Percentiles rank a stretch among this genome's conserved stretches.
Evolutionary conservation across 2,113 vertebrate genomes (phyloP).

Genomic region (Caloenas nicobarica): DNA sequence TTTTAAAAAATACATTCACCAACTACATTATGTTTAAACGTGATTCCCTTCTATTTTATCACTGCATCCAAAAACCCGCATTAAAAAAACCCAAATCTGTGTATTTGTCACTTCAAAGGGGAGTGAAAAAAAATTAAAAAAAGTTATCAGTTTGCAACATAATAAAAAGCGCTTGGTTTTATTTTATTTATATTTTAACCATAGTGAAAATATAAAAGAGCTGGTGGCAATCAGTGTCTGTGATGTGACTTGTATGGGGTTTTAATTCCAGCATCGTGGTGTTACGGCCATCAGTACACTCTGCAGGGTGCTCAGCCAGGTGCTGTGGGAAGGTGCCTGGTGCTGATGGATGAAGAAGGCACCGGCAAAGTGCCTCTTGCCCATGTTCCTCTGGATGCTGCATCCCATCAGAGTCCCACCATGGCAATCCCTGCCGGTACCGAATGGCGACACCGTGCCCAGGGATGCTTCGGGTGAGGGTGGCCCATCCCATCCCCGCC

Average conservation of each 20-base stretch:
- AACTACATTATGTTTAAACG: constrained; percentile 70
- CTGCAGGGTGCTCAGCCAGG: neutral
- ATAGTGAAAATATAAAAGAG: constrained; percentile 76
- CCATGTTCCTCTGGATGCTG: neutral
- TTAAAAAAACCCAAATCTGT: constrained; percentile 63
- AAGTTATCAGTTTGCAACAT: constrained; percentile 63
- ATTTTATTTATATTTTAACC: constrained; percentile 1
- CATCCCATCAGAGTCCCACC: neutral
- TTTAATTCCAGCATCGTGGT: neutral
- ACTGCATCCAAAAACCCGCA: constrained; percentile 57
- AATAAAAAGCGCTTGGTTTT: constrained; percentile 59
- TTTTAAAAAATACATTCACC: constrained; percentile 71
- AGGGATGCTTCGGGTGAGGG: neutral
- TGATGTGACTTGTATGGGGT: neutral
- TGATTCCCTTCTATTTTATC: constrained; percentile 69
- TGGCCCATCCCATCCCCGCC: neutral
- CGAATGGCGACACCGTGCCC: neutral
- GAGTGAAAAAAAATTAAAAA: neutral
- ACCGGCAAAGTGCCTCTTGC: neutral
- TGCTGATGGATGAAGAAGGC: neutral
- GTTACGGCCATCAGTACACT: neutral
- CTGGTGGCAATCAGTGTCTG: constrained; percentile 68
- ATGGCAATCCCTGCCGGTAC: neutral
- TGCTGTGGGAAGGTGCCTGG: neutral
- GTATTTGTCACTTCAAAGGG: constrained; percentile 54